phyloP scores from a whole-genome alignment of 2,113 vertebrate genomes.

The Trogon surrucura region DNA sequence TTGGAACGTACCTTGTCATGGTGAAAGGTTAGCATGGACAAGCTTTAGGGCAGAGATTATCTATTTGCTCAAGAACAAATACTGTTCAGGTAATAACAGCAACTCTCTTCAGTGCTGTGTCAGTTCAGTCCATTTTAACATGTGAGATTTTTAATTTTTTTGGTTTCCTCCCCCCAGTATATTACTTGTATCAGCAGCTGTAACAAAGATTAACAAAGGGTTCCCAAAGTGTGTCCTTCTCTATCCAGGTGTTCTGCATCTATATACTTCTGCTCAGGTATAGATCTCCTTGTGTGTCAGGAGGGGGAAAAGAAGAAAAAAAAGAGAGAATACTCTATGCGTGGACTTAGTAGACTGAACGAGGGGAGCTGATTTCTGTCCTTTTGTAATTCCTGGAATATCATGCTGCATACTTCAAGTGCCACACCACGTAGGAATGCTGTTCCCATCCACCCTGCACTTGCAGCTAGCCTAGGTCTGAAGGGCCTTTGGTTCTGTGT shows the following conservation, averaged over 20 bases:
- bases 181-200: neutral
- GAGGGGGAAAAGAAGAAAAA: no score
- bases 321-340: neutral
- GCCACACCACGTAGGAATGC: neutral
- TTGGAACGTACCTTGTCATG: neutral
- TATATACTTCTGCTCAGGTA: neutral
- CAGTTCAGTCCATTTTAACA: neutral
- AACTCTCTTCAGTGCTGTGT: neutral
- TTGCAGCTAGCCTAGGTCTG: neutral
- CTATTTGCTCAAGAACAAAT: neutral
- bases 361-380: neutral
- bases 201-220: neutral
- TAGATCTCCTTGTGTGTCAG: neutral
- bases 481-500: neutral
- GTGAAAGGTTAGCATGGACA: neutral
- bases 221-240: neutral
- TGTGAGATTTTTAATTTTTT: neutral
- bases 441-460: neutral
- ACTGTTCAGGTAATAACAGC: neutral
- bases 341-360: neutral
- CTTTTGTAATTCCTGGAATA: neutral
- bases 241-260: neutral
- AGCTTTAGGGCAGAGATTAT: neutral
- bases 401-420: neutral
- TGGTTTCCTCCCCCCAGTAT: fast-evolving